Evolutionary conservation across 2,797 vertebrate genomes (phyloP).

Genomic region (Liasis olivaceus): DNA sequence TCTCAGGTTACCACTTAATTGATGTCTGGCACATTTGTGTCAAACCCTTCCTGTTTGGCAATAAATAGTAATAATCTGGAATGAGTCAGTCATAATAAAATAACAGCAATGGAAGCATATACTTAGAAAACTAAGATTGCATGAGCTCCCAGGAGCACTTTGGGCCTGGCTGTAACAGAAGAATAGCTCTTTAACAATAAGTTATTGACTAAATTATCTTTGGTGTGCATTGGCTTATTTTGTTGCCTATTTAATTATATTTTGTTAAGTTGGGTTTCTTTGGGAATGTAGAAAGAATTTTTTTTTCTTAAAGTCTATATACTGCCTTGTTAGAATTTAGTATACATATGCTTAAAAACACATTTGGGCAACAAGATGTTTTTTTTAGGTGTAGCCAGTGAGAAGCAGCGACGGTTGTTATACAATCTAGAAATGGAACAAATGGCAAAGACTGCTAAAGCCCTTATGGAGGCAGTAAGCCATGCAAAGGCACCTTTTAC

Average conservation of each 20-base stretch:
- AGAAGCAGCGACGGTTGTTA: conserved; percentile 91
- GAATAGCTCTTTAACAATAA: background rate
- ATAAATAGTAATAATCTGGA: background rate
- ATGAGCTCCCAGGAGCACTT: background rate
- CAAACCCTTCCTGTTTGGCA: background rate
- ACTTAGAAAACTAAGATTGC: background rate
- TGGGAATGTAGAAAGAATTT: background rate
- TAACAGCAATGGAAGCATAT: background rate
- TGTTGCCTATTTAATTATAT: background rate
- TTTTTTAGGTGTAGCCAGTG: conserved; percentile 83
- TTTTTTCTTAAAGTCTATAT: background rate
- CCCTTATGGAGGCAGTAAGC: conserved; percentile 96
- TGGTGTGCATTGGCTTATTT: background rate
- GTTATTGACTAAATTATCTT: background rate
- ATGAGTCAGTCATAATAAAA: background rate
- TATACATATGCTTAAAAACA: background rate
- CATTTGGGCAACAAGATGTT: background rate
- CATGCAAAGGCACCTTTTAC: conserved; percentile 95
- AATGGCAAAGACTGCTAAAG: conserved; percentile 97
- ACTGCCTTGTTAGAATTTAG: fast-evolving
- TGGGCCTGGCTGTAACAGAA: background rate
- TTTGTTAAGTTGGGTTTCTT: background rate
- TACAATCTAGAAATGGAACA: conserved; percentile 99
- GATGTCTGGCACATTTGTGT: background rate
- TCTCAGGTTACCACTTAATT: background rate